Percentiles rank a stretch among this genome's conserved stretches.
Evolutionary conservation across 2,888 invertebrate species (phyloP).

Genomic region (Steinernema hermaphroditum): DNA sequence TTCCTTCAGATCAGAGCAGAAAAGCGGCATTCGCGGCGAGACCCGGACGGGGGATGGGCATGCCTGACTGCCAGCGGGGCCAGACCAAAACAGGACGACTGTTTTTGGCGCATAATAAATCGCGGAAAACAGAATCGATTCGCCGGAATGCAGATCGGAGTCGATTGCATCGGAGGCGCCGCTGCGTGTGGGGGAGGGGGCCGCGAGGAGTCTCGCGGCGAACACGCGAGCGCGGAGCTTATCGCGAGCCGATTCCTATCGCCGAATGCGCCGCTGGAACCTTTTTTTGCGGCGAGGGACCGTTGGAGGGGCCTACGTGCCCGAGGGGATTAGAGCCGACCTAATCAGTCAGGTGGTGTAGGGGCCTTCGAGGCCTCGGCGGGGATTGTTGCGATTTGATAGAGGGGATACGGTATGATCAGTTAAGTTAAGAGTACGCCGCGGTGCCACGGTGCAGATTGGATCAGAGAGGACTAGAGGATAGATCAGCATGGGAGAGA

Average conservation of each 20-base stretch:
- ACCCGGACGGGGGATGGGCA: too few species aligned
- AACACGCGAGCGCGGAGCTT: conserved; percentile 18
- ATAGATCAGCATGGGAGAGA: too few species aligned
- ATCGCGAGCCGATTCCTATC: conserved; percentile 16
- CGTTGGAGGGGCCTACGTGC: neutral
- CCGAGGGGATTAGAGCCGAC: conserved; percentile 6
- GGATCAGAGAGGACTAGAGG: too few species aligned
- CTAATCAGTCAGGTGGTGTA: too few species aligned
- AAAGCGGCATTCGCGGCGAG: too few species aligned
- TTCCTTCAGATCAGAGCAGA: too few species aligned
- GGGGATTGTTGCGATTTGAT: too few species aligned
- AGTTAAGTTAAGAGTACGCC: too few species aligned
- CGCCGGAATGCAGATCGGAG: conserved; percentile 16
- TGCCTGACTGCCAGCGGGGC: too few species aligned
- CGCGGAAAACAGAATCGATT: conserved; percentile 30
- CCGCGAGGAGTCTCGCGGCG: conserved; percentile 11
- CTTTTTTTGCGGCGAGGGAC: neutral
- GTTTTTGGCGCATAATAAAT: conserved; percentile 28
- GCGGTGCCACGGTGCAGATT: too few species aligned
- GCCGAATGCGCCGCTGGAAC: conserved; percentile 10
- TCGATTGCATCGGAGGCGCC: conserved; percentile 5
- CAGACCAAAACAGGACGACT: neutral
- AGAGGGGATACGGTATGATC: too few species aligned
- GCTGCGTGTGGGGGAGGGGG: conserved; percentile 28
- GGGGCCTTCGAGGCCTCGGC: too few species aligned